phyloP scores from a whole-genome alignment of 2,888 invertebrate species.

The Drosophila merina region DNA sequence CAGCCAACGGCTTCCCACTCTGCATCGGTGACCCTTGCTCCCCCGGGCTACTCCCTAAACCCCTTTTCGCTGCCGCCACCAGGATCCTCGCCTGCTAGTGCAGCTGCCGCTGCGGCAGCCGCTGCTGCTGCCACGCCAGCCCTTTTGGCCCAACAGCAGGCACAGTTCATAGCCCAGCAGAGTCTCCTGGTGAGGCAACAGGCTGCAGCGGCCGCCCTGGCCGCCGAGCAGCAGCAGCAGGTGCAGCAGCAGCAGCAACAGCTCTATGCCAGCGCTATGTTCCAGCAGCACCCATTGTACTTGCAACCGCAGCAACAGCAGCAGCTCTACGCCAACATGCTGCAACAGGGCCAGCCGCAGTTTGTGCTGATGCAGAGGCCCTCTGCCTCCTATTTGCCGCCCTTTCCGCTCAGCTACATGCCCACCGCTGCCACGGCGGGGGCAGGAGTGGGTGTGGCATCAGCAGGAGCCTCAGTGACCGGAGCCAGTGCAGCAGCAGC shows the following conservation, averaged over 20 bases:
- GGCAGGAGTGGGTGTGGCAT: slow-evolving; percentile 17
- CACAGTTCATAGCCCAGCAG: slow-evolving; percentile 88
- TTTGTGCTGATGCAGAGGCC: slow-evolving; percentile 83
- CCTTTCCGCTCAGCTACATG: slow-evolving; percentile 81
- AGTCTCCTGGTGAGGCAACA: slow-evolving; percentile 88
- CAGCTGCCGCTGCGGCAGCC: slow-evolving; percentile 69
- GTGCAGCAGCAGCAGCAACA: slow-evolving; percentile 70
- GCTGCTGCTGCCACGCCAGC: slow-evolving; percentile 80
- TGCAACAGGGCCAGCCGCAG: slow-evolving; percentile 79
- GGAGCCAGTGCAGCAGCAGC: slow-evolving; percentile 3
- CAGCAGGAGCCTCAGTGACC: background rate
- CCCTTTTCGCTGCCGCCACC: slow-evolving; percentile 81
- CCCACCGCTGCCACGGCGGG: slow-evolving; percentile 26
- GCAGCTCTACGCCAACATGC: slow-evolving; percentile 42
- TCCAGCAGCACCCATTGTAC: slow-evolving; percentile 71
- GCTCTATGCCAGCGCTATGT: slow-evolving; percentile 75
- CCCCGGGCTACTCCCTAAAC: slow-evolving; percentile 76
- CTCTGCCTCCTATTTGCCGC: slow-evolving; percentile 73
- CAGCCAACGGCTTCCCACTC: slow-evolving; percentile 58
- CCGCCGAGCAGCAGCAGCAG: slow-evolving; percentile 76
- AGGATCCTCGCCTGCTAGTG: slow-evolving; percentile 35
- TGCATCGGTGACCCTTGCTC: slow-evolving; percentile 59
- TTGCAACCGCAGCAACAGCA: slow-evolving; percentile 67
- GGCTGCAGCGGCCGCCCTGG: slow-evolving; percentile 85
- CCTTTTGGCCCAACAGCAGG: slow-evolving; percentile 85